Conservation (phyloP, 2,113 vertebrate genomes). For the Marmota flaviventris region DNA sequence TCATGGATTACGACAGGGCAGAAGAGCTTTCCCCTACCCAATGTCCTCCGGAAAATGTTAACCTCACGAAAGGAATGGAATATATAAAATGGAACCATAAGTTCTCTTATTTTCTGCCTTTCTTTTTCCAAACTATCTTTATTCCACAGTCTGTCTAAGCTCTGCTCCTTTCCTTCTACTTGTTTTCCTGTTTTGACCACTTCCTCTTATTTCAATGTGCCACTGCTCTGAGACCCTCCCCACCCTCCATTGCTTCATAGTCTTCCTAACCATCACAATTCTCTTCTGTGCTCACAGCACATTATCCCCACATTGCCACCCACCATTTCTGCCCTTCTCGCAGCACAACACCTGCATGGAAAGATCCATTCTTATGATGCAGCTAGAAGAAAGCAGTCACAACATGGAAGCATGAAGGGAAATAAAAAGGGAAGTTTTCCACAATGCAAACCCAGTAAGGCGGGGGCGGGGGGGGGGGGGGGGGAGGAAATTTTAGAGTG, state of each 20-base stretch:
- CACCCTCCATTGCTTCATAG: background rate
- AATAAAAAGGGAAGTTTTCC: background rate
- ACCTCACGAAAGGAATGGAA: background rate
- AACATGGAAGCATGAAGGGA: background rate
- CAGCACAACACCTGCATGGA: background rate
- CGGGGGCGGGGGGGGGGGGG: no score
- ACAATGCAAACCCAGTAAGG: slow-evolving; percentile 2
- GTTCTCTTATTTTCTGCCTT: background rate
- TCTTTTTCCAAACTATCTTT: slow-evolving; percentile 21
- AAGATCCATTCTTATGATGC: background rate
- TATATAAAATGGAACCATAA: background rate
- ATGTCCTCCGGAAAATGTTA: background rate
- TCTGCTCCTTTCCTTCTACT: background rate
- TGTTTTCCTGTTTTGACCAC: background rate
- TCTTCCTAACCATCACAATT: background rate
- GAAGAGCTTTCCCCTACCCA: background rate
- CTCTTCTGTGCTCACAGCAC: background rate
- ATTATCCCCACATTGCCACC: background rate
- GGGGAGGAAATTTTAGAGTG: background rate
- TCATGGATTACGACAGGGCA: background rate
- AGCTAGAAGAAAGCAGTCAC: background rate
- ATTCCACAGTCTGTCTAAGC: background rate
- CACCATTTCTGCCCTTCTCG: background rate
- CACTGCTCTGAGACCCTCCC: background rate
- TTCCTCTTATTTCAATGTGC: background rate